Percentiles rank a stretch among this genome's conserved stretches.
phyloP scores from a whole-genome alignment of 2,888 invertebrate genomes.

The Diabrotica balteata region DNA sequence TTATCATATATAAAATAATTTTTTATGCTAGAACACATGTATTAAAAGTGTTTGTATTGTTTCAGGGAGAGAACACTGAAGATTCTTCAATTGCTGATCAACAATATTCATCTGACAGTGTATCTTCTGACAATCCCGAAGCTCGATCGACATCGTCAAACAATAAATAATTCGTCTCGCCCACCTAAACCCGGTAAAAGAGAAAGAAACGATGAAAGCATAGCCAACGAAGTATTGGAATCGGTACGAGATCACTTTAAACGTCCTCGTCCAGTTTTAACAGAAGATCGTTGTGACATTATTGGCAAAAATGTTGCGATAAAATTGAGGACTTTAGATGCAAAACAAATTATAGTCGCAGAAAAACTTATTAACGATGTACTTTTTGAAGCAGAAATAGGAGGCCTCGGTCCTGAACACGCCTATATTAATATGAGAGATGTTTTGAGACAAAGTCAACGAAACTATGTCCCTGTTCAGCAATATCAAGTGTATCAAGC shows the following conservation, averaged over 20 bases:
- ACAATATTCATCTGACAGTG: conserved; percentile 15
- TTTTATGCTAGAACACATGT: neutral
- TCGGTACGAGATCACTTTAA: conserved; percentile 19
- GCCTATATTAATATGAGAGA: no score
- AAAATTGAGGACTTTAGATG: neutral
- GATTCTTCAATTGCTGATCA: conserved; percentile 14
- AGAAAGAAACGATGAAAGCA: conserved; percentile 16
- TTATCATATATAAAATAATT: conserved; percentile 2
- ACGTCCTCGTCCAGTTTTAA: neutral
- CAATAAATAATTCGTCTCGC: conserved; percentile 16
- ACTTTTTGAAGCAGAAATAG: neutral
- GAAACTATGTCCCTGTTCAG: no score
- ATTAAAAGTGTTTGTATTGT: conserved; percentile 2
- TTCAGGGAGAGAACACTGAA: conserved; percentile 15
- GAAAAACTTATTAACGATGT: neutral
- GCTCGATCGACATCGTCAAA: conserved; percentile 11
- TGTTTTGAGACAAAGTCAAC: no score
- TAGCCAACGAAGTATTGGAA: conserved; percentile 20
- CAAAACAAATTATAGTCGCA: neutral
- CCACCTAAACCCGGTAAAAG: conserved; percentile 11
- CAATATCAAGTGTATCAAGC: no score
- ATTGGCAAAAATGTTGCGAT: conserved; percentile 14
- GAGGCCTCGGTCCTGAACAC: neutral
- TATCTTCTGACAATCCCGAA: conserved; percentile 13
- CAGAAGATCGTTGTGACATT: conserved; percentile 10